These are phyloP conservation scores for Micromussa lordhowensis DNA, from an alignment of 92 coral and sea anemone genomes.

Conservation along the genomic window DNA sequence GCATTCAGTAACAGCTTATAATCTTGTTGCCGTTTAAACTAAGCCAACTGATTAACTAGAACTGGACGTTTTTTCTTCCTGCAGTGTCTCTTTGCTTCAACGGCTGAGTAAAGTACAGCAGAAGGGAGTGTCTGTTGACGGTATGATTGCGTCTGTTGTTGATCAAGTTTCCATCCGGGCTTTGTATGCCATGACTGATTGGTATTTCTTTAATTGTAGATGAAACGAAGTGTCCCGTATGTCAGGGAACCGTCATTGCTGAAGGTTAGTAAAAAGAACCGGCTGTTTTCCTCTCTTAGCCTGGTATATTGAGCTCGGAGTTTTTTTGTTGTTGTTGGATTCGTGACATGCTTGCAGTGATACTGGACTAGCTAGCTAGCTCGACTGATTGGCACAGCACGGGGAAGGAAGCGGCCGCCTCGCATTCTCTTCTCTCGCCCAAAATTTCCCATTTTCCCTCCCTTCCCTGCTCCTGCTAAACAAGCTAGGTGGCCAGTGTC, in stretches of 20 bases:
- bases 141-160: slow-evolving; percentile 45
- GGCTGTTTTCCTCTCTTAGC: too few relatives aligned
- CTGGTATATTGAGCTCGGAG: too few relatives aligned
- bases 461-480: too few relatives aligned
- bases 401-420: too few relatives aligned
- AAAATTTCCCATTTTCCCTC: too few relatives aligned
- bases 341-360: too few relatives aligned
- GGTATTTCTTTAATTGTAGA: slow-evolving; percentile 40
- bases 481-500: too few relatives aligned
- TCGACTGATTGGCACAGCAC: too few relatives aligned
- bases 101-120: slow-evolving; percentile 90
- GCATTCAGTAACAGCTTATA: neutral
- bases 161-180: neutral
- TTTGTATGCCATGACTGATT: neutral
- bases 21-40: neutral
- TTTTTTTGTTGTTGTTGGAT: too few relatives aligned
- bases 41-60: neutral
- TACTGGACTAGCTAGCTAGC: too few relatives aligned
- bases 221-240: slow-evolving; percentile 80
- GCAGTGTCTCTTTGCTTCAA: slow-evolving; percentile 92
- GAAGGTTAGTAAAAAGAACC: slow-evolving; percentile 61
- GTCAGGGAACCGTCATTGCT: slow-evolving; percentile 77
- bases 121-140: slow-evolving; percentile 89
- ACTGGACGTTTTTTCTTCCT: neutral
- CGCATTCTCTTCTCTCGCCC: too few relatives aligned